These are phyloP conservation scores for Mythimna ferrago DNA, from an alignment of 2,888 invertebrate genomes.

Conservation along the genomic window DNA sequence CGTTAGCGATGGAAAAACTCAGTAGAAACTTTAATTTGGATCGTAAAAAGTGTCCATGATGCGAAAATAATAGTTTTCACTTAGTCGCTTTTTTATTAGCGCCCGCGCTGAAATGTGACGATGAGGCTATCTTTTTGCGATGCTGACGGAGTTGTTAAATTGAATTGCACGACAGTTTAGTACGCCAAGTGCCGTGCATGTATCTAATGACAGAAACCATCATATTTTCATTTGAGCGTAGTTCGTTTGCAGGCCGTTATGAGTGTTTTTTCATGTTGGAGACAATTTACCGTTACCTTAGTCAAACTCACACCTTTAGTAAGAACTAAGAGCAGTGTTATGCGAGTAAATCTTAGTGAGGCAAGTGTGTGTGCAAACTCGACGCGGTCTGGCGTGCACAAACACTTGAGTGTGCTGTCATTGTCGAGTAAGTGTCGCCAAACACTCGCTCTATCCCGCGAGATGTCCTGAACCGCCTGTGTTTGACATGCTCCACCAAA, in stretches of 20 bases:
- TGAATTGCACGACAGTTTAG: constrained; percentile 52
- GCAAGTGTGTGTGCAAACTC: constrained; percentile 74
- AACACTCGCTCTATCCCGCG: constrained; percentile 75
- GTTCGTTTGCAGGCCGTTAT: not conserved
- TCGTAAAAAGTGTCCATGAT: constrained; percentile 70
- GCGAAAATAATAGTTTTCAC: constrained; percentile 73
- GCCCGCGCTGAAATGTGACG: constrained; percentile 62
- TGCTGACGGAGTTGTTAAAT: constrained; percentile 53
- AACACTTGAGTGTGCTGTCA: constrained; percentile 74
- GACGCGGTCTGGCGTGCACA: constrained; percentile 70
- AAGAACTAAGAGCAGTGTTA: constrained; percentile 66
- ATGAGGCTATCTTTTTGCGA: constrained; percentile 63
- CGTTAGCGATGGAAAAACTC: constrained; percentile 73
- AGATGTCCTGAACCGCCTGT: constrained; percentile 76
- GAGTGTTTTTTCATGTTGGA: constrained; percentile 4
- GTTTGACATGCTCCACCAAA: constrained; percentile 79
- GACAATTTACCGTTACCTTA: constrained; percentile 30
- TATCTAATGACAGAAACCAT: constrained; percentile 24
- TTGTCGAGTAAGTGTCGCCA: constrained; percentile 80
- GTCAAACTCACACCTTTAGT: constrained; percentile 26
- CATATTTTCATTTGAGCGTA: constrained; percentile 33
- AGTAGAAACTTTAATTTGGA: constrained; percentile 72
- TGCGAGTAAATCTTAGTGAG: constrained; percentile 74
- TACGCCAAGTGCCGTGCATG: constrained; percentile 36
- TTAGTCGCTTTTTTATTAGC: constrained; percentile 70